These are phyloP conservation scores for Agrilus biguttatus DNA, from an alignment of 2,888 invertebrate genomes.

Conservation along the genomic window DNA sequence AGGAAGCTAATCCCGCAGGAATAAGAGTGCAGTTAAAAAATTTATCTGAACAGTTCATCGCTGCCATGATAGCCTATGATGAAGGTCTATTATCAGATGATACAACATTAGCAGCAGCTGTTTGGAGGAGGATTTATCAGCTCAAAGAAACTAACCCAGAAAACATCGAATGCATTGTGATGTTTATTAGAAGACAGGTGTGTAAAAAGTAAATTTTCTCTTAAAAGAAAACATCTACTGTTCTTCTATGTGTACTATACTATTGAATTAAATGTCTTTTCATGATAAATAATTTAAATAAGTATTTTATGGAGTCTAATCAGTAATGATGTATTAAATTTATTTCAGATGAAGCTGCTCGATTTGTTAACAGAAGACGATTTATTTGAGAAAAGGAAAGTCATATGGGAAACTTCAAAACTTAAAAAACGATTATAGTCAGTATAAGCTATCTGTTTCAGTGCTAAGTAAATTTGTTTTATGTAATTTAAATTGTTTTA, in stretches of 20 bases:
- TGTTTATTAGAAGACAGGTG: slow-evolving; percentile 67
- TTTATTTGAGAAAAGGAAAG: slow-evolving; percentile 33
- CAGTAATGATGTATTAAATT: too few species aligned
- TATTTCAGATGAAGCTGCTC: slow-evolving; percentile 37
- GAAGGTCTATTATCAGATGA: slow-evolving; percentile 72
- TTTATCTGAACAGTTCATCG: slow-evolving; percentile 69
- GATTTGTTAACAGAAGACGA: slow-evolving; percentile 42
- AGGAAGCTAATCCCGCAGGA: slow-evolving; percentile 48
- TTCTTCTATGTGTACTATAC: not conserved
- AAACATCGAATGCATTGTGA: slow-evolving; percentile 54
- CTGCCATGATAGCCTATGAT: slow-evolving; percentile 71
- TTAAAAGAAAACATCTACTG: too few species aligned
- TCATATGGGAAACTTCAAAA: slow-evolving; percentile 14
- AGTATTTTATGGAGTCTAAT: not conserved
- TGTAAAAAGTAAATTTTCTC: slow-evolving; percentile 11
- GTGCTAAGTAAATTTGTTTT: too few species aligned
- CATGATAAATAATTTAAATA: slow-evolving; percentile 8
- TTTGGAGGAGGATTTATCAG: slow-evolving; percentile 75
- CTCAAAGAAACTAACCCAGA: slow-evolving; percentile 47
- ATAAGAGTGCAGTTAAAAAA: slow-evolving; percentile 48
- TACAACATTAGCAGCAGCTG: slow-evolving; percentile 58
- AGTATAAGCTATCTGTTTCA: not conserved
- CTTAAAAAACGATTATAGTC: slow-evolving; percentile 2
- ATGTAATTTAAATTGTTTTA: too few species aligned
- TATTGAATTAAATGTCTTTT: slow-evolving; percentile 7